These are phyloP conservation scores for human DNA, from an alignment of 2,113 vertebrate genomes.

Conservation along the genomic window DNA sequence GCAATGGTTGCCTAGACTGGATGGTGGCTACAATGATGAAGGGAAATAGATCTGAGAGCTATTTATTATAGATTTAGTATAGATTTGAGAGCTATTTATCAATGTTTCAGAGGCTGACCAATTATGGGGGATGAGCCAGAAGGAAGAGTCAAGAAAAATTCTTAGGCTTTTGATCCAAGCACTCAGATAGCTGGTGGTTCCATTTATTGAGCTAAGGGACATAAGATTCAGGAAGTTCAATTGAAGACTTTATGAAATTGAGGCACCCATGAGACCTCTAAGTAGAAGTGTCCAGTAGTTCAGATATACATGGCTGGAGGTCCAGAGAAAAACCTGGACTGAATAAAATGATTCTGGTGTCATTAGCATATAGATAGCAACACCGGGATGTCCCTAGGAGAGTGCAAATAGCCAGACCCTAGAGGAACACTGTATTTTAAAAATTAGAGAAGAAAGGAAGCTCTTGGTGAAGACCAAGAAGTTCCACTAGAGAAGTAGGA, in stretches of 20 bases:
- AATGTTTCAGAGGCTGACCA: neutral
- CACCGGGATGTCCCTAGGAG: neutral
- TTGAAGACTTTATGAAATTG: neutral
- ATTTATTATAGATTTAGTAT: neutral
- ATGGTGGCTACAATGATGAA: neutral
- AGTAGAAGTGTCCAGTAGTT: neutral
- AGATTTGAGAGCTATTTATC: neutral
- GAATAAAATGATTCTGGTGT: neutral
- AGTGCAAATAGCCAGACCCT: neutral
- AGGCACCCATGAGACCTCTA: neutral
- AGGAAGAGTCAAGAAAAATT: neutral
- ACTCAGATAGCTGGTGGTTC: neutral
- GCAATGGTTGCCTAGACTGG: neutral
- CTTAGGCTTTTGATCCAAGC: neutral
- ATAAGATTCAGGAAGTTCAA: neutral
- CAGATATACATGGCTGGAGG: neutral
- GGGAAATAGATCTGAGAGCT: neutral
- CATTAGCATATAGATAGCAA: neutral
- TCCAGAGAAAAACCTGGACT: neutral
- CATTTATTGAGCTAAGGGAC: neutral
- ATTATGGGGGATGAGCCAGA: neutral
- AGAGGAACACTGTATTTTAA: neutral
- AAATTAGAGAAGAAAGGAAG: neutral
- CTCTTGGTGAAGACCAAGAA: neutral
- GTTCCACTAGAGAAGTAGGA: neutral